Percentiles rank a stretch among this genome's conserved stretches.
phyloP scores from a whole-genome alignment of 2,888 invertebrate species.

The Dendrolimus houi region DNA sequence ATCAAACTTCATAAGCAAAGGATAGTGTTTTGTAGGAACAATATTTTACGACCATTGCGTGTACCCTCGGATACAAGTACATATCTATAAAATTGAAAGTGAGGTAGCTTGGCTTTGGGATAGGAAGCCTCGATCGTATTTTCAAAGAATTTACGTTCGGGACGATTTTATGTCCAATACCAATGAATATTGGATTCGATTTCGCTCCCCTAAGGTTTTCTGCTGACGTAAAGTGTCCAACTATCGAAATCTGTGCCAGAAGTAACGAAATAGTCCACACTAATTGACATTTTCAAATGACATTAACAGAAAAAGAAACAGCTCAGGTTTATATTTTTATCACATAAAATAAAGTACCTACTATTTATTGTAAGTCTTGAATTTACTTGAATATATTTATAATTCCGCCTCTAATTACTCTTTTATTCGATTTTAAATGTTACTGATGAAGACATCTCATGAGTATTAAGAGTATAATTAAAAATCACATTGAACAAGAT shows the following conservation, averaged over 20 bases:
- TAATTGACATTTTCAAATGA: too few relatives aligned
- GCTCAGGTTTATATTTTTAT: too few relatives aligned
- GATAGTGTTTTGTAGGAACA: slow-evolving; percentile 20
- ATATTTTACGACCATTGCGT: slow-evolving; percentile 28
- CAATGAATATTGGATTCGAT: slow-evolving; percentile 29
- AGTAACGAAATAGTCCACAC: background rate
- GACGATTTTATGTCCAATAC: slow-evolving; percentile 17
- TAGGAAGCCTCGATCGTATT: slow-evolving; percentile 19
- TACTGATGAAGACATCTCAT: too few relatives aligned
- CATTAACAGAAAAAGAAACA: too few relatives aligned
- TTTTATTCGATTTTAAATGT: too few relatives aligned
- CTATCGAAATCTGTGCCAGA: background rate
- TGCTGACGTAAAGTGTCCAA: background rate
- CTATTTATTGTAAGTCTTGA: too few relatives aligned
- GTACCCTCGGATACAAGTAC: slow-evolving; percentile 6
- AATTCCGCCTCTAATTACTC: too few relatives aligned
- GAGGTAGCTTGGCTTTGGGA: slow-evolving; percentile 9
- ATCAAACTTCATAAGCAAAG: slow-evolving; percentile 1
- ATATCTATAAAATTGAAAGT: slow-evolving; percentile 4
- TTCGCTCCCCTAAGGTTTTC: slow-evolving; percentile 1
- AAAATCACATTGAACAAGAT: too few relatives aligned
- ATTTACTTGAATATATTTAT: too few relatives aligned
- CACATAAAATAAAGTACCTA: too few relatives aligned
- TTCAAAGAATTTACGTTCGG: slow-evolving; percentile 23
- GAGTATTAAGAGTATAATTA: too few relatives aligned